Evolutionary conservation across 2,113 vertebrate genomes (phyloP).

Genomic region (Austrofundulus limnaeus): DNA sequence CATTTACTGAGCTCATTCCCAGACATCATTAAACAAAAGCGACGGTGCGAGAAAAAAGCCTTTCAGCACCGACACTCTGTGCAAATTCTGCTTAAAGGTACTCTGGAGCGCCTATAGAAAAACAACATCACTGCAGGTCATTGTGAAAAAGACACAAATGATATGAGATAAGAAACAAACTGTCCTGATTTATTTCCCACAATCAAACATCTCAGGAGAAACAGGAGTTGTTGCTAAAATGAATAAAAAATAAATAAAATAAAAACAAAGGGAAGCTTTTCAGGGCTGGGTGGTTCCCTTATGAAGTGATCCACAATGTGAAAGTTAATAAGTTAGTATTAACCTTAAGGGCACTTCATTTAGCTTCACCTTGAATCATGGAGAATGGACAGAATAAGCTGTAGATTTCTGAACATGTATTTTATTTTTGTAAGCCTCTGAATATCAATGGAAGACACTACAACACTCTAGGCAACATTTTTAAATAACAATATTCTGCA

Average conservation of each 20-base stretch:
- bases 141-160: not conserved
- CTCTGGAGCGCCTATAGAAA: conserved; percentile 8
- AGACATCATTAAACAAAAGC: not conserved
- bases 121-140: conserved; percentile 2
- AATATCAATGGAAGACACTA: no score
- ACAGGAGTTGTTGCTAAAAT: conserved; percentile 5
- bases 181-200: conserved; percentile 17
- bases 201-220: conserved; percentile 8
- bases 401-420: not conserved
- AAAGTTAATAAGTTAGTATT: conserved; percentile 12
- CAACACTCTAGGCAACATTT: no score
- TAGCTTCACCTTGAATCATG: conserved; percentile 19
- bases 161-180: conserved; percentile 7
- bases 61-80: conserved; percentile 20
- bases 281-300: conserved; percentile 6
- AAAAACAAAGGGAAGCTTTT: conserved; percentile 1
- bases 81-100: conserved; percentile 6
- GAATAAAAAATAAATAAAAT: no score
- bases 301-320: conserved; percentile 11
- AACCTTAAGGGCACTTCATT: conserved; percentile 15
- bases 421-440: no score
- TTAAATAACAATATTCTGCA: no score
- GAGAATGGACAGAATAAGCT: not conserved
- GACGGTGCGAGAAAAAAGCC: conserved; percentile 13
- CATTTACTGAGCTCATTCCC: not conserved